Percentiles rank a stretch among this genome's conserved stretches.
Evolutionary conservation across 2,888 invertebrate genomes (phyloP).

Genomic region (Sarcophaga rosellei): DNA sequence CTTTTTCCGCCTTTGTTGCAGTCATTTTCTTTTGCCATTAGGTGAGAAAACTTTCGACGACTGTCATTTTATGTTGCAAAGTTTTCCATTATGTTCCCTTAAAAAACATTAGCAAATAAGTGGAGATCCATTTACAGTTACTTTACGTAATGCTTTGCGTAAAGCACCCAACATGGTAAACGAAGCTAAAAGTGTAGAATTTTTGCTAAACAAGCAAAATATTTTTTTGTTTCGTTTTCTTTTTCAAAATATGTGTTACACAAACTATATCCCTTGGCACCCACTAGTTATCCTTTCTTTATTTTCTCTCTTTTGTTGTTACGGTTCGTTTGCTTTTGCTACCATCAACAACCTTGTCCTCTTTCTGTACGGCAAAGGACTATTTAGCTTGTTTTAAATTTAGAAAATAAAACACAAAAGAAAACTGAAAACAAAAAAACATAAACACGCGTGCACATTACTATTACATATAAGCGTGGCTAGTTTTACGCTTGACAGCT

Average conservation of each 20-base stretch:
- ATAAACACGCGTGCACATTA: not conserved
- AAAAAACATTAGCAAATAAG: not conserved
- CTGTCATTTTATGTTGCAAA: slow-evolving; percentile 32
- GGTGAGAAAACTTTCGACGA: slow-evolving; percentile 42
- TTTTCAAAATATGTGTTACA: slow-evolving; percentile 32
- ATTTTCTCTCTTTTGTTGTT: slow-evolving; percentile 2
- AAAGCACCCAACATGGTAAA: not conserved
- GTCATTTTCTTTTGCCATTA: slow-evolving; percentile 20
- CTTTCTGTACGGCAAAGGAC: not conserved
- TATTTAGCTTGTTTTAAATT: slow-evolving; percentile 25
- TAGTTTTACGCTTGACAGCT: slow-evolving; percentile 49
- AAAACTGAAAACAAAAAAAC: not conserved
- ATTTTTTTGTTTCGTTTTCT: not conserved
- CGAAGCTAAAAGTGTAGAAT: not conserved
- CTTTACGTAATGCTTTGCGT: not conserved
- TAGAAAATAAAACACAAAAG: slow-evolving; percentile 26
- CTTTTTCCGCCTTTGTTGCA: not conserved
- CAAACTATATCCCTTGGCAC: slow-evolving; percentile 59
- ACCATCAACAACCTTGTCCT: slow-evolving; percentile 16
- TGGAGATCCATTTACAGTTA: not conserved
- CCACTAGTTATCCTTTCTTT: slow-evolving; percentile 53
- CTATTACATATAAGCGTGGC: not conserved
- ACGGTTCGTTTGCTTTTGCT: slow-evolving; percentile 21
- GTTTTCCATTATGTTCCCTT: not conserved
- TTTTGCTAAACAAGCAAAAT: slow-evolving; percentile 19